Conservation (phyloP, 1,140 invertebrate species). For the Achatina immaculata region DNA sequence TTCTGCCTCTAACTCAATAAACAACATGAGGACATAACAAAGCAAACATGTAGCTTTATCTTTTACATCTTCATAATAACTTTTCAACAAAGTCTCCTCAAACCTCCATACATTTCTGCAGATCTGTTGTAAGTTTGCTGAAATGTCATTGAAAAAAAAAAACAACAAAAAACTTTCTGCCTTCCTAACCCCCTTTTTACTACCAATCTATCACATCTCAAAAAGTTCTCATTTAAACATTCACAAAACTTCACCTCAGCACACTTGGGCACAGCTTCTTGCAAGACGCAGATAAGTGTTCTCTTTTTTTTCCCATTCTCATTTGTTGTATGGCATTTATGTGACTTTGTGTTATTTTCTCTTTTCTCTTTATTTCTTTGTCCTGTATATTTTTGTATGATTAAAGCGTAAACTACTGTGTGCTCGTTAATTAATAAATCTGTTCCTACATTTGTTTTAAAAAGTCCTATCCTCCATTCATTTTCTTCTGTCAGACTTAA, state of each 20-base stretch:
- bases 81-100: neutral
- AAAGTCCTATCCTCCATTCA: no score
- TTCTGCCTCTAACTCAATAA: neutral
- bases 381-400: no score
- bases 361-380: no score
- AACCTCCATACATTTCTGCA: neutral
- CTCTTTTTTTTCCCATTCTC: no score
- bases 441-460: no score
- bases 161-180: neutral
- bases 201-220: neutral
- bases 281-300: no score
- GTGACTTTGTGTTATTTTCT: no score
- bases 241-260: neutral
- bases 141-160: neutral
- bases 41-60: neutral
- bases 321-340: no score
- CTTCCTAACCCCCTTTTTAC: neutral
- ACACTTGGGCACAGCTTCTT: no score
- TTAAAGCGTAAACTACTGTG: no score
- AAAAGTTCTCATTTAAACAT: neutral
- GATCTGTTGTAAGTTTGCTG: neutral
- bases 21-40: neutral
- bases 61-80: neutral
- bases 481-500: no score
- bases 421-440: no score